Evolutionary conservation across 2,113 vertebrate genomes (phyloP), one percentile per base, ranked within the genome.

Genomic region (Condylura cristata): DNA sequence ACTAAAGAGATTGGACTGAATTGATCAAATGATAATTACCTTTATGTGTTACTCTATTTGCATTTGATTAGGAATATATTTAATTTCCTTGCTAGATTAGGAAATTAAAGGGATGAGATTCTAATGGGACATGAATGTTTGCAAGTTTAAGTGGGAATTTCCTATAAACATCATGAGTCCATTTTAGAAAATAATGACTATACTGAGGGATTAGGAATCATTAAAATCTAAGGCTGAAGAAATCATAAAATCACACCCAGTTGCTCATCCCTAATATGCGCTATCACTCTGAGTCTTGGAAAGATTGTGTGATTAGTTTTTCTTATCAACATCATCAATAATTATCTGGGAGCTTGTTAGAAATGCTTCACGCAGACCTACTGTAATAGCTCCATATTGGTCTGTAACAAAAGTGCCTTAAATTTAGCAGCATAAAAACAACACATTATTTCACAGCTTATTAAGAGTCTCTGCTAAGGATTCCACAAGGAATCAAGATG

Each of bases 51-150:
- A 37, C 61, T 22, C 28, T 58, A 44, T 96, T 97, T 93, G 82
- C 79, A 95, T 95, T 87, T 97, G 71, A 86, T 88, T 91, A 90
- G 60, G 82, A 94, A 53, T 65, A 56, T 92, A 90, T 94, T 96
- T 94, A 96, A 89, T 88, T 93, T 96, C 81, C n/a, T 84, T 87
- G 12, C 12, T 96, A 96, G 48, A 75, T 6, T 85, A 75, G 34
- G 71, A 90, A 75, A 71, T 81, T 74, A 93, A 97, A 88, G 34
- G 37, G 48, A 63, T 68, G 56, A 72, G 37, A 94, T 72, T 12
- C 41, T 90, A 93, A 95, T 81, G 95, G 51, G 81, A 85, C 96
- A 87, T 9, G 8, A 16, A 88, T 63, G 32, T 56, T 24, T 91
- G 51, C 30, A 89, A 58, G n/a, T 86, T 86, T 65, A 86, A 91